These are phyloP conservation scores for Melanotaenia boesemani DNA, from an alignment of 2,797 vertebrate species.

Conservation along the genomic window DNA sequence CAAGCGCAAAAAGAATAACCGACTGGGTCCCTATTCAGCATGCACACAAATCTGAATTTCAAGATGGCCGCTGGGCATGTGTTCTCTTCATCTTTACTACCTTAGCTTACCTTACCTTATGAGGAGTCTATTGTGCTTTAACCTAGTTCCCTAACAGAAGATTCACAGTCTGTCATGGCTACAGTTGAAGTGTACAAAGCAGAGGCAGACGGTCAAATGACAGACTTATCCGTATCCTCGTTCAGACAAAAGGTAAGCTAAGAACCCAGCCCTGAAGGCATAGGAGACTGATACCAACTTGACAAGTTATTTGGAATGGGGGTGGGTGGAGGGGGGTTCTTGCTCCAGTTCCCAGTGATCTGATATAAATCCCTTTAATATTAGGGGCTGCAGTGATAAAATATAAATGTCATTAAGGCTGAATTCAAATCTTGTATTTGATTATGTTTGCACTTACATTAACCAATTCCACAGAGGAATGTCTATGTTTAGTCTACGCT, in stretches of 20 bases:
- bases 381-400: conserved; percentile 59
- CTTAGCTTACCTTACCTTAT: conserved; percentile 55
- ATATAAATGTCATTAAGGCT: conserved; percentile 59
- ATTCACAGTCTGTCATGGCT: conserved; percentile 73
- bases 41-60: conserved; percentile 42
- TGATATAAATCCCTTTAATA: conserved; percentile 67
- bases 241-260: conserved; percentile 78
- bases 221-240: conserved; percentile 66
- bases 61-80: conserved; percentile 52
- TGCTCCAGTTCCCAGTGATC: conserved; percentile 27
- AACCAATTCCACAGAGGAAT: conserved; percentile 48
- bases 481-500: conserved; percentile 53
- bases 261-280: conserved; percentile 68
- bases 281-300: conserved; percentile 46
- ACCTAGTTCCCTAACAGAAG: conserved; percentile 76
- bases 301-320: conserved; percentile 48
- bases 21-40: conserved; percentile 20
- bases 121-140: conserved; percentile 78
- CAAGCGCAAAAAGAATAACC: conserved; percentile 34
- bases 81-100: conserved; percentile 46
- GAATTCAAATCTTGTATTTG: conserved; percentile 64
- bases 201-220: conserved; percentile 73
- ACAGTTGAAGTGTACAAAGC: conserved; percentile 70
- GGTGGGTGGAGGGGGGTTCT: not conserved
- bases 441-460: conserved; percentile 44